Conservation (phyloP, 2,888 invertebrate species). For the Ichneumon xanthorius region DNA sequence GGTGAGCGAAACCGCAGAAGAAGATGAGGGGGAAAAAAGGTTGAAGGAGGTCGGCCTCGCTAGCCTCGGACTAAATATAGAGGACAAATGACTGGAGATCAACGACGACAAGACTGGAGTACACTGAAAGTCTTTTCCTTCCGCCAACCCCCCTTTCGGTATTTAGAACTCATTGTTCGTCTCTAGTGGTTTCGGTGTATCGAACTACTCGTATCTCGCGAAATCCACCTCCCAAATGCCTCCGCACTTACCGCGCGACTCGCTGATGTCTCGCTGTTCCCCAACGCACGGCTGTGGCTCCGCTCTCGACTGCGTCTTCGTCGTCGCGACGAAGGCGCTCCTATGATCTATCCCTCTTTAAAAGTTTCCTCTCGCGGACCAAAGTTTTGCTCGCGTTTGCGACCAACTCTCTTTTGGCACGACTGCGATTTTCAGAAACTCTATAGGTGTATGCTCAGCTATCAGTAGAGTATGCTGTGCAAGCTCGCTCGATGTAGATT, state of each 20-base stretch:
- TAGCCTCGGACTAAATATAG: constrained; percentile 10
- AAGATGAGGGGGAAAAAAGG: not conserved
- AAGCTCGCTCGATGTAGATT: not conserved
- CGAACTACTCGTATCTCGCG: constrained; percentile 41
- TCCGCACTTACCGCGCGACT: not conserved
- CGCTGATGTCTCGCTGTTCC: constrained; percentile 4
- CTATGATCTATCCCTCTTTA: constrained; percentile 14
- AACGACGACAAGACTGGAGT: constrained; percentile 42
- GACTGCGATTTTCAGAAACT: constrained; percentile 5
- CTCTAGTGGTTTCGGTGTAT: constrained; percentile 47
- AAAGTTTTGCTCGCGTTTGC: constrained; percentile 15
- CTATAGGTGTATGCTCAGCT: too few species aligned
- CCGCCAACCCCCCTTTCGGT: constrained; percentile 17
- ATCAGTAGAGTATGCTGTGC: not conserved
- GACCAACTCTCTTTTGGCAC: not conserved
- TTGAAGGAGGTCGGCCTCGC: constrained; percentile 24
- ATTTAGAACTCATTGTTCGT: constrained; percentile 67
- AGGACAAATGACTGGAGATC: constrained; percentile 50
- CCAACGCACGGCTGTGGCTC: not conserved
- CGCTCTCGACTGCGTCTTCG: constrained; percentile 3
- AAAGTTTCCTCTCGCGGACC: not conserved
- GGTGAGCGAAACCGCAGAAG: not conserved
- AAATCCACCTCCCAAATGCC: constrained; percentile 29
- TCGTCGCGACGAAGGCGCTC: not conserved
- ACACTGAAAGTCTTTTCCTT: constrained; percentile 20